phyloP scores from a whole-genome alignment of 2,797 vertebrate genomes.

The Monodelphis domestica region DNA sequence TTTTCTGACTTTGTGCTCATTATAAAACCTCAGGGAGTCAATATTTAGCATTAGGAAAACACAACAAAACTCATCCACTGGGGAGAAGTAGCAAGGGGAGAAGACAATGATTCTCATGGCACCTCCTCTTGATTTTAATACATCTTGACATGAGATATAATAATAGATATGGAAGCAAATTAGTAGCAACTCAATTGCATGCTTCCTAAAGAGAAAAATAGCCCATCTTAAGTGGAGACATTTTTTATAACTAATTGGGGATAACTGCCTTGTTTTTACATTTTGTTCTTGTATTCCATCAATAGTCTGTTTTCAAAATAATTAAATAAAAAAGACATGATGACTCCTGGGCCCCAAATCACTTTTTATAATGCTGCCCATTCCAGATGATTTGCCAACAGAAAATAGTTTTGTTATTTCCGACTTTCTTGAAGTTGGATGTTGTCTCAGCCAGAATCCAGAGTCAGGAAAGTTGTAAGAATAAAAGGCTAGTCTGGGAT shows the following conservation, averaged over 20 bases:
- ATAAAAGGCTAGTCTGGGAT: constrained; percentile 31
- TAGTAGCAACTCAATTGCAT: constrained; percentile 68
- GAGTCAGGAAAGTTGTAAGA: background rate
- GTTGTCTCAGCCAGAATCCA: background rate
- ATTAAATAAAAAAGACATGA: background rate
- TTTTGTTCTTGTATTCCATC: background rate
- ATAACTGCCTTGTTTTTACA: background rate
- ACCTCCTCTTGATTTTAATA: constrained; percentile 63
- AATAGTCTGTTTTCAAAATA: background rate
- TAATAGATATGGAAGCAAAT: constrained; percentile 71
- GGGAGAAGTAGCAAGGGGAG: constrained; percentile 41
- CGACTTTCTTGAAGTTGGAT: background rate
- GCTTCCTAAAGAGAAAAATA: background rate
- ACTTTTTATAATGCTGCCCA: background rate
- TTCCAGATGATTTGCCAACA: background rate
- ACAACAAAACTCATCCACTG: constrained; percentile 57
- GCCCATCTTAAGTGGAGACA: background rate
- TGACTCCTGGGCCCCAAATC: background rate
- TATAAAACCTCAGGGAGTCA: constrained; percentile 73
- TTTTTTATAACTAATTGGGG: no score
- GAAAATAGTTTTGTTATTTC: background rate
- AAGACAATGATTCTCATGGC: constrained; percentile 60
- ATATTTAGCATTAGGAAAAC: constrained; percentile 60
- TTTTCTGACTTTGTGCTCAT: constrained; percentile 67
- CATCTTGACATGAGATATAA: constrained; percentile 66